These are phyloP conservation scores for Sylvia borin DNA, from an alignment of 2,797 vertebrate species.

Conservation along the genomic window DNA sequence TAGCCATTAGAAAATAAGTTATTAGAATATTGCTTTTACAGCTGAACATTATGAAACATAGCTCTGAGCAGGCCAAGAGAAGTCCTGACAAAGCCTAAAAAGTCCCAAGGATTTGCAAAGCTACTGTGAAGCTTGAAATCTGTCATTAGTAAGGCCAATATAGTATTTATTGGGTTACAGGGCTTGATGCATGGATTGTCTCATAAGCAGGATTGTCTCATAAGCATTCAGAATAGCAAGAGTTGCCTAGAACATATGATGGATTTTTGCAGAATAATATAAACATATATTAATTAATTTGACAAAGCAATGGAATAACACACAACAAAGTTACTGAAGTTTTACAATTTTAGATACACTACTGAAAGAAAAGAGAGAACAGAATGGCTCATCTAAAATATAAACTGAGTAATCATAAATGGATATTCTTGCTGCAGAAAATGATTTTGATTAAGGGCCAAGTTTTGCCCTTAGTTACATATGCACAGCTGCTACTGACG, in stretches of 20 bases:
- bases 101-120: not conserved
- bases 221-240: not conserved
- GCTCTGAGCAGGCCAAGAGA: not conserved
- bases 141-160: not conserved
- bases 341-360: not conserved
- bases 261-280: not conserved
- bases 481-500: not conserved
- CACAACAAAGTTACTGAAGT: not conserved
- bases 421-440: not conserved
- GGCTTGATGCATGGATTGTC: not conserved
- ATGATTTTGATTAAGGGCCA: not conserved
- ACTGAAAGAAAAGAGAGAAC: not conserved
- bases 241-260: not conserved
- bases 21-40: conserved; percentile 13
- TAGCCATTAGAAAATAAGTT: not conserved
- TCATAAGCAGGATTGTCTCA: not conserved
- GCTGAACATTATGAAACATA: not conserved
- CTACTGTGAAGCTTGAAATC: not conserved
- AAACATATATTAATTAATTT: not conserved
- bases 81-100: not conserved
- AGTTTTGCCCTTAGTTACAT: not conserved
- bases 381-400: not conserved
- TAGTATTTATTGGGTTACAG: not conserved
- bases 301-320: not conserved
- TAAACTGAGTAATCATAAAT: not conserved